Conservation (phyloP, 2,888 invertebrate genomes). For the Nymphalis polychloros region DNA sequence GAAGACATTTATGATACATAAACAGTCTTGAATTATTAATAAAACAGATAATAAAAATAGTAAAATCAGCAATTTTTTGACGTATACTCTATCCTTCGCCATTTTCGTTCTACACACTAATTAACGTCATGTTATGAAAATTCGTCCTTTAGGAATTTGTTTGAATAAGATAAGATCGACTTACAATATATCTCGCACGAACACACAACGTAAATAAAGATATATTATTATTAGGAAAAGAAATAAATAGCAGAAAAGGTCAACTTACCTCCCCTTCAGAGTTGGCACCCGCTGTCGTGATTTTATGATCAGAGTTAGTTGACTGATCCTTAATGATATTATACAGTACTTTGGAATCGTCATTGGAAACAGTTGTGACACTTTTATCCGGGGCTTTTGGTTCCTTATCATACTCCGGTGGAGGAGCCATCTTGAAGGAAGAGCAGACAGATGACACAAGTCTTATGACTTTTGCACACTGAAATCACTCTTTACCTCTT, state of each 20-base stretch:
- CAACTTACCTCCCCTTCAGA: conserved; percentile 74
- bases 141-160: neutral
- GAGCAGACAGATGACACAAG: conserved; percentile 82
- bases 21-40: no score
- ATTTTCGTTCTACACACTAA: conserved; percentile 26
- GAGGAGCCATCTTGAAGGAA: conserved; percentile 88
- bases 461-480: conserved; percentile 78
- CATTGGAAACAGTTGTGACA: conserved; percentile 64
- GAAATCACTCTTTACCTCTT: conserved; percentile 65
- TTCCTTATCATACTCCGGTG: conserved; percentile 88
- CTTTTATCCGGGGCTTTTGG: conserved; percentile 88
- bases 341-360: conserved; percentile 76
- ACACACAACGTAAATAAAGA: conserved; percentile 14
- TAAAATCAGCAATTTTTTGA: conserved; percentile 19
- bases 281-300: conserved; percentile 58
- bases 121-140: conserved; percentile 8
- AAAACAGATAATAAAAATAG: neutral
- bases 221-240: conserved; percentile 8
- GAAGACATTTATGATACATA: neutral
- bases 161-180: neutral
- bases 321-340: conserved; percentile 69
- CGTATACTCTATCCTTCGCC: conserved; percentile 35
- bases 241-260: conserved; percentile 44
- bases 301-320: conserved; percentile 67
- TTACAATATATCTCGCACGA: neutral